A percentile compares a stretch with the other conserved stretches of the same genome.
These are phyloP conservation scores for Tenebrosternarchus preto DNA, from an alignment of 2,113 vertebrate species.

Conservation along the genomic window DNA sequence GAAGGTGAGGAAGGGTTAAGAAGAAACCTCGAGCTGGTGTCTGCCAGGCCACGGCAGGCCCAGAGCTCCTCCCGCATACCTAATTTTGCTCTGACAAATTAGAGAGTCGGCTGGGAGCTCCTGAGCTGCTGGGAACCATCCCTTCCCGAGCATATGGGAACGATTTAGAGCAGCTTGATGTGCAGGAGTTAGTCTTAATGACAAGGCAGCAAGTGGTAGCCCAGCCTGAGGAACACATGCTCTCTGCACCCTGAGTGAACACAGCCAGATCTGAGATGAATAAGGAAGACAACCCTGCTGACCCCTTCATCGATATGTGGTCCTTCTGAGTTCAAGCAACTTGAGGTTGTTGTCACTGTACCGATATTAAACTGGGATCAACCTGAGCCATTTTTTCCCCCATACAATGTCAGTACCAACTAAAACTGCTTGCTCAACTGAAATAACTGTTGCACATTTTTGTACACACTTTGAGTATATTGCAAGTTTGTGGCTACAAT, in stretches of 20 bases:
- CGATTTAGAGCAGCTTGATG: slow-evolving; percentile 45
- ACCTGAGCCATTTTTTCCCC: background rate
- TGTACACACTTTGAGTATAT: background rate
- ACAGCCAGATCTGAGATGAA: background rate
- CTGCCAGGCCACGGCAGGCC: background rate
- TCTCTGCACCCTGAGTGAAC: slow-evolving; percentile 25
- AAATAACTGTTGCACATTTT: background rate
- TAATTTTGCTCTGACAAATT: slow-evolving; percentile 55
- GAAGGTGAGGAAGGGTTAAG: slow-evolving; percentile 37
- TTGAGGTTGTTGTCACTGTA: background rate
- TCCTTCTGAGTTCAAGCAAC: background rate
- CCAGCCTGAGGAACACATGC: slow-evolving; percentile 12
- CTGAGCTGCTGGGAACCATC: slow-evolving; percentile 37
- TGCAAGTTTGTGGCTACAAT: background rate
- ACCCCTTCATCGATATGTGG: too few relatives aligned
- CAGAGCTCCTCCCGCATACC: slow-evolving; percentile 22
- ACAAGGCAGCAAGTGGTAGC: slow-evolving; percentile 43
- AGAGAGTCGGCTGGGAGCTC: slow-evolving; percentile 45
- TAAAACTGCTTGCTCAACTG: background rate
- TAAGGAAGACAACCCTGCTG: background rate
- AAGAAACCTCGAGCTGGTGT: slow-evolving; percentile 13
- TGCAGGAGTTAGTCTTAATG: slow-evolving; percentile 48
- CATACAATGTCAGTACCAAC: background rate
- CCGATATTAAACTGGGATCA: background rate
- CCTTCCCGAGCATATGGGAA: slow-evolving; percentile 45